Evolutionary conservation across 1,140 invertebrate species (phyloP).

Genomic region (Stegodyphus mimosarum): DNA sequence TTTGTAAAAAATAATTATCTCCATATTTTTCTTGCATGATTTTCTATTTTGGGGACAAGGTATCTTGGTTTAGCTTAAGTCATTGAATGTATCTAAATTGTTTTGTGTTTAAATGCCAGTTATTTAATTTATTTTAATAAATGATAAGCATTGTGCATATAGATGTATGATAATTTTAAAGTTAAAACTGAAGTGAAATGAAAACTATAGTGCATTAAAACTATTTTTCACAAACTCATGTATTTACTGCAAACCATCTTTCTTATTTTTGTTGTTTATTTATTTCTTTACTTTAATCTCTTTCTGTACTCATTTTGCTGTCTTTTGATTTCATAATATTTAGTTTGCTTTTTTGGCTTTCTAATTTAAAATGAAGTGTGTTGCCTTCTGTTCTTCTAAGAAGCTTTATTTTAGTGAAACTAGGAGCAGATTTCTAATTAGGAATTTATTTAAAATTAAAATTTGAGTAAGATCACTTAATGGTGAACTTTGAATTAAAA

Average conservation of each 20-base stretch:
- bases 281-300: background rate
- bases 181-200: no score
- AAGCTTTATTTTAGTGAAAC: no score
- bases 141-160: background rate
- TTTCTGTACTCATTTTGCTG: background rate
- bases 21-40: background rate
- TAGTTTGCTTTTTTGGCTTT: background rate
- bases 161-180: no score
- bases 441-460: no score
- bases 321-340: background rate
- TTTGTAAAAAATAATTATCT: background rate
- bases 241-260: slow-evolving; percentile 37
- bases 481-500: no score
- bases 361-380: background rate
- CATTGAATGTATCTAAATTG: no score
- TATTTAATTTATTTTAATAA: background rate
- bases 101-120: background rate
- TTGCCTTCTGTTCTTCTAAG: no score
- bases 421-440: no score
- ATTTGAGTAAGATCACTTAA: no score
- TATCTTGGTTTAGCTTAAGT: no score
- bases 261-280: background rate
- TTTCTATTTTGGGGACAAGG: background rate
- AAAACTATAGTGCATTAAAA: no score
- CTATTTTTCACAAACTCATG: no score